phyloP scores from a whole-genome alignment of 1,140 invertebrate species.

The Pemphigus obesinymphae region DNA sequence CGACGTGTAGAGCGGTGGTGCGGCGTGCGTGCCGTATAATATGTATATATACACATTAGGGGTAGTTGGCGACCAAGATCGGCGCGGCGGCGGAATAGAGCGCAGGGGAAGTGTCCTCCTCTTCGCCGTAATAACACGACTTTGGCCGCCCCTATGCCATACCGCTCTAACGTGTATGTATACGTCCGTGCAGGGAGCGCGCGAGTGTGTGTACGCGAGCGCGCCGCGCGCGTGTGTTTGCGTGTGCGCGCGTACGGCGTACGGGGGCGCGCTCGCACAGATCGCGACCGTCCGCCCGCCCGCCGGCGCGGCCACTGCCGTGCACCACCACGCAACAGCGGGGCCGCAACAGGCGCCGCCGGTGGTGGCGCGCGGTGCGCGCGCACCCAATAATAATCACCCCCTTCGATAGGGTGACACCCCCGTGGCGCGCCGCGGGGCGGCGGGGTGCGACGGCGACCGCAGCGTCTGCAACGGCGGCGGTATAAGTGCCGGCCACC shows the following conservation, averaged over 20 bases:
- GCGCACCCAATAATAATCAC: slow-evolving; percentile 40
- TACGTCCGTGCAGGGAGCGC: not conserved
- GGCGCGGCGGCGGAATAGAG: not conserved
- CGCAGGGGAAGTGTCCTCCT: too few species aligned
- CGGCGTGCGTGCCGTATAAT: too few species aligned
- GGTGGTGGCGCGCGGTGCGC: slow-evolving; percentile 30
- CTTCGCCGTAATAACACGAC: not conserved
- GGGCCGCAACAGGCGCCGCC: slow-evolving; percentile 29
- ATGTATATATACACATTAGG: too few species aligned
- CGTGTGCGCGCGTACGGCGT: not conserved
- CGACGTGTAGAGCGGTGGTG: not conserved
- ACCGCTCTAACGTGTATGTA: not conserved
- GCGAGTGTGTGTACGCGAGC: not conserved
- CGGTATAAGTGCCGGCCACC: slow-evolving; percentile 40
- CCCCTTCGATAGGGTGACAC: slow-evolving; percentile 38
- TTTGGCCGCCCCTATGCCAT: not conserved
- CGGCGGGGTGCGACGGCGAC: not conserved
- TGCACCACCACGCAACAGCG: slow-evolving; percentile 28
- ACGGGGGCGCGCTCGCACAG: not conserved
- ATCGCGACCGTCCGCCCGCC: not conserved
- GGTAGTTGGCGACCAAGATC: not conserved
- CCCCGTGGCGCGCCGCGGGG: not conserved
- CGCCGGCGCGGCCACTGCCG: not conserved
- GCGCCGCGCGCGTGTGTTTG: too few species aligned
- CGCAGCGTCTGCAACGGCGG: slow-evolving; percentile 40